These are phyloP conservation scores for Augiades crinisus DNA, from an alignment of 2,888 invertebrate species.

Conservation along the genomic window DNA sequence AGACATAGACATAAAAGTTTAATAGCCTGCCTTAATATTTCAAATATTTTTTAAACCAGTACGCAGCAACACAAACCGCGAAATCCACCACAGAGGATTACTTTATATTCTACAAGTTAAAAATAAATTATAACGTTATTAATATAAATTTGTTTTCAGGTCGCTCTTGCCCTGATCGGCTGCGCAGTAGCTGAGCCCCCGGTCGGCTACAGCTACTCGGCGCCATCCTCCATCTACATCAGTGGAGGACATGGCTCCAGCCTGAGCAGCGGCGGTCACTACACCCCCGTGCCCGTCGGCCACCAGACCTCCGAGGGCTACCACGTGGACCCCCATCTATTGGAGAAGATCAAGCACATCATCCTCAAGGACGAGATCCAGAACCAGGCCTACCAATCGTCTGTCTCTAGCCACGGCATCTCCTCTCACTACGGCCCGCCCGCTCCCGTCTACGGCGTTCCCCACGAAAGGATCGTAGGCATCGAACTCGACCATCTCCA, in stretches of 20 bases:
- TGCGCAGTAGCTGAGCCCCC: conserved; percentile 89
- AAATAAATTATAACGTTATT: too few species aligned
- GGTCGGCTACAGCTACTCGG: conserved; percentile 84
- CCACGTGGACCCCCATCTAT: conserved; percentile 88
- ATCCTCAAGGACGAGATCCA: conserved; percentile 89
- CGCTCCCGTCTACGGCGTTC: conserved; percentile 85
- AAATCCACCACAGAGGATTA: too few species aligned
- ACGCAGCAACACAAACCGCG: too few species aligned
- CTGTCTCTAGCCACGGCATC: conserved; percentile 71
- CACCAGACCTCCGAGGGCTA: conserved; percentile 91
- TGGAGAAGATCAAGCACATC: conserved; percentile 92
- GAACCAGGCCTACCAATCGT: conserved; percentile 72
- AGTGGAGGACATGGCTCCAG: conserved; percentile 48
- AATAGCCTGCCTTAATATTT: too few species aligned
- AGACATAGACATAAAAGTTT: too few species aligned
- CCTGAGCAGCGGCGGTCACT: conserved; percentile 86
- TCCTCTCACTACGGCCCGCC: conserved; percentile 87
- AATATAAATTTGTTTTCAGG: conserved; percentile 46
- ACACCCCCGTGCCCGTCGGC: conserved; percentile 88
- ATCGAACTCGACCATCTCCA: conserved; percentile 92
- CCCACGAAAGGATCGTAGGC: conserved; percentile 86
- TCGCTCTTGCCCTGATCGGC: conserved; percentile 88
- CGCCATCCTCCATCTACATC: conserved; percentile 81
- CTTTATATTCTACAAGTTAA: too few species aligned
- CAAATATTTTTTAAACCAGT: too few species aligned